These are phyloP conservation scores for Aspidiotus rigidus DNA, from an alignment of 2,888 invertebrate genomes.

Conservation along the genomic window DNA sequence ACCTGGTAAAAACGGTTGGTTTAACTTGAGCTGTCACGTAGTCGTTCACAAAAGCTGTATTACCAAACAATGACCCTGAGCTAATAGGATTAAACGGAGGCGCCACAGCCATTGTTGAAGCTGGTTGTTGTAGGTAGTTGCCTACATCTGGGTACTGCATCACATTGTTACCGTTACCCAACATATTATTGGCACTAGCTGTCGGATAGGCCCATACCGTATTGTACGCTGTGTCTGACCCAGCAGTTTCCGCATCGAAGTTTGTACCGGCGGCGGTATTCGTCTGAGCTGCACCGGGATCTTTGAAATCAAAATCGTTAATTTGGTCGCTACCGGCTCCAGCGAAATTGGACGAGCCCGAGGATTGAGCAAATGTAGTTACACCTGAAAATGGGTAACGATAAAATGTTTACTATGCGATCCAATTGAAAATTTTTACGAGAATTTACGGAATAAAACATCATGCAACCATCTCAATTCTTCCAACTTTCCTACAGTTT, in stretches of 20 bases:
- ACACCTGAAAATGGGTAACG: slow-evolving; percentile 40
- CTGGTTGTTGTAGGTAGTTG: slow-evolving; percentile 30
- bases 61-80: slow-evolving; percentile 8
- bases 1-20: slow-evolving; percentile 7
- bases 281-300: slow-evolving; percentile 42
- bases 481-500: too few species aligned
- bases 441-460: too few species aligned
- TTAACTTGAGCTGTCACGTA: slow-evolving; percentile 15
- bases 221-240: slow-evolving; percentile 38
- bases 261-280: slow-evolving; percentile 39
- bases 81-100: slow-evolving; percentile 25
- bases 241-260: slow-evolving; percentile 38
- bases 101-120: slow-evolving; percentile 10
- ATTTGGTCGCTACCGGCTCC: slow-evolving; percentile 42
- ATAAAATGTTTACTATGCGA: too few species aligned
- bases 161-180: slow-evolving; percentile 6
- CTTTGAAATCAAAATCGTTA: slow-evolving; percentile 68
- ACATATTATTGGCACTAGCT: slow-evolving; percentile 27
- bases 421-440: too few species aligned
- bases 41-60: slow-evolving; percentile 13
- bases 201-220: slow-evolving; percentile 39
- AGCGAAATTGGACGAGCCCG: slow-evolving; percentile 50
- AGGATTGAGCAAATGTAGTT: slow-evolving; percentile 46
- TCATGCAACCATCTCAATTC: too few species aligned
- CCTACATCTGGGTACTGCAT: slow-evolving; percentile 25